Evolutionary conservation across 2,797 vertebrate genomes (phyloP).

Genomic region (Eulemur mongoz): DNA sequence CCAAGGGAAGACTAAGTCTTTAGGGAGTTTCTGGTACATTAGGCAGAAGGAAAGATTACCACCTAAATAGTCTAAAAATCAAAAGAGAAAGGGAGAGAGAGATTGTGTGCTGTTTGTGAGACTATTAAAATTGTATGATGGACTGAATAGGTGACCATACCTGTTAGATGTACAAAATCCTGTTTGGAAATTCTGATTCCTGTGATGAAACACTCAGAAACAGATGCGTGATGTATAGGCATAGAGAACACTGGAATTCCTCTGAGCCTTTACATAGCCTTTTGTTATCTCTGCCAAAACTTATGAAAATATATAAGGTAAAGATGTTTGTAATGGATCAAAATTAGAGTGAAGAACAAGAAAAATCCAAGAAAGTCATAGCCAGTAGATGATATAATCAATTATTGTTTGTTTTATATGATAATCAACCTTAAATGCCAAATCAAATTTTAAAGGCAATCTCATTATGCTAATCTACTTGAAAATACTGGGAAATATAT

Average conservation of each 20-base stretch:
- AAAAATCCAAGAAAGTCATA: not conserved
- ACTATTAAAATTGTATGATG: not conserved
- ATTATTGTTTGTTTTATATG: not conserved
- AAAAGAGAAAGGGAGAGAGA: not conserved
- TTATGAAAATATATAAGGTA: not conserved
- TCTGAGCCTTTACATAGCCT: not conserved
- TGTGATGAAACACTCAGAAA: not conserved
- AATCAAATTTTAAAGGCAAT: not conserved
- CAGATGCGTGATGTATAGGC: not conserved
- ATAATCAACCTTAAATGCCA: not conserved
- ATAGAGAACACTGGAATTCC: not conserved
- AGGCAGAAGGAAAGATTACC: not conserved
- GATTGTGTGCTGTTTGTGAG: not conserved
- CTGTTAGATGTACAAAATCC: not conserved
- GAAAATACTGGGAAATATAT: not conserved
- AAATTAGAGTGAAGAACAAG: not conserved
- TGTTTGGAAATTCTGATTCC: not conserved
- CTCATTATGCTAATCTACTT: not conserved
- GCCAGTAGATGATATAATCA: not conserved
- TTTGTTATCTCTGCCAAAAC: not conserved
- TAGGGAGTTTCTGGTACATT: not conserved
- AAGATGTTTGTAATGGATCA: not conserved
- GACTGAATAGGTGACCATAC: not conserved
- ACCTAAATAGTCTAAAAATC: not conserved
- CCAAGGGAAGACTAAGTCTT: not conserved